phyloP scores from a whole-genome alignment of 2,797 vertebrate species.

The Pseudopleuronectes americanus region DNA sequence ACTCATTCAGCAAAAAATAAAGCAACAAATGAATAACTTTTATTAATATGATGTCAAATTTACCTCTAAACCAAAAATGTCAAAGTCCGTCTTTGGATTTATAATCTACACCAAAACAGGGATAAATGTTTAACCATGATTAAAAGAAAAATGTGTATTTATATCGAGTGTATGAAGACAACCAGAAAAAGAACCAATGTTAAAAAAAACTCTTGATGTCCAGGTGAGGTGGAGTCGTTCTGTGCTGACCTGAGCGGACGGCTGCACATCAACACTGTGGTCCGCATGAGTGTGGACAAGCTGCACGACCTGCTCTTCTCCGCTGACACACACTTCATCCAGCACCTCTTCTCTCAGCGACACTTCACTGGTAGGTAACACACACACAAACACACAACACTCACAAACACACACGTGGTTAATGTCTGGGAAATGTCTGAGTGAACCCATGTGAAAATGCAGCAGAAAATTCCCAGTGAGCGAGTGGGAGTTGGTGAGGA shows the following conservation, averaged over 20 bases:
- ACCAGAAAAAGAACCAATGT: background rate
- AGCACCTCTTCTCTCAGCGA: slow-evolving; percentile 88
- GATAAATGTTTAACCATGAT: background rate
- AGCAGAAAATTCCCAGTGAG: too few relatives aligned
- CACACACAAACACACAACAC: background rate
- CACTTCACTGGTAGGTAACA: slow-evolving; percentile 88
- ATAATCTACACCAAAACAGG: background rate
- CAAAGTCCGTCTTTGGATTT: background rate
- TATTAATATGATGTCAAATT: background rate
- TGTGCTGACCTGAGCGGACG: slow-evolving; percentile 87
- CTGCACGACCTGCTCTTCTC: slow-evolving; percentile 92
- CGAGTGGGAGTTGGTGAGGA: background rate
- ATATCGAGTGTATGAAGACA: background rate
- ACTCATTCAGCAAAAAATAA: too few relatives aligned
- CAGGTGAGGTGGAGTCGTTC: slow-evolving; percentile 89
- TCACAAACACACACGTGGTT: too few relatives aligned
- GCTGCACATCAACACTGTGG: slow-evolving; percentile 87
- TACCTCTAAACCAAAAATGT: background rate
- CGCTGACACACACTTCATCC: slow-evolving; percentile 88
- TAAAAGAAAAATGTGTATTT: too few relatives aligned
- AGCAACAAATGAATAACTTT: too few relatives aligned
- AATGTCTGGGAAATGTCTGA: too few relatives aligned
- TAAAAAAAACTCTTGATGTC: background rate
- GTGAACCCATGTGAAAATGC: too few relatives aligned
- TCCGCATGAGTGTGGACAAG: slow-evolving; percentile 88